Evolutionary conservation across 2,888 invertebrate genomes (phyloP), one percentile per base, ranked within the genome.

Genomic region (Agrochola macilenta): DNA sequence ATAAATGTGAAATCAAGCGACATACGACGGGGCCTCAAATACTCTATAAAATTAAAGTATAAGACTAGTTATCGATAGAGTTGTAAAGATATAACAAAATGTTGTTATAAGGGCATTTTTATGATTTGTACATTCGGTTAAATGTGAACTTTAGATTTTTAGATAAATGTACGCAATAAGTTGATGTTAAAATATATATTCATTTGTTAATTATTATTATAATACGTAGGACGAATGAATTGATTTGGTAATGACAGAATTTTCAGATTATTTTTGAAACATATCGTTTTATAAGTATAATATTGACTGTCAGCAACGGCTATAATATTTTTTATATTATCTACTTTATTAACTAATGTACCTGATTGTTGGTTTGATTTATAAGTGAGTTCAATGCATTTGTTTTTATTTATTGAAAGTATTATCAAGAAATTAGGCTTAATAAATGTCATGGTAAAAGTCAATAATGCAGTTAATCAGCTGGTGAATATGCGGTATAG

Each of bases 321-420:
- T 76, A 76, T 88, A 88, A 88, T 78, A 23, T 35, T 76, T 76
- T 74, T 79, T 78, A 79, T 79, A 73, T 66, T 78, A 75, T 74
- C 17, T 80, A 83, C 76, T 78, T 81, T 86, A 63, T 81, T 84
- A 63, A 83, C 78, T 70, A 76, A 79, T 75, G 88, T 88, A 88
- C 88, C 89, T 88, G 88, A 88, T 85, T 81, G 85, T 89, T 88
- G 83, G 66, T 76, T 88, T 79, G 20, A 30, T 85, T 78, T 78
- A 64, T 83, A 82, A 76, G 78, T 85, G 20, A 81, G 69, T 76
- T 79, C 76, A 73, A 72, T 69, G 63, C 64, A 79, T 86, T 81
- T 70, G 58, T 74, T 85, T 79, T 83, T 61, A 64, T 78, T 83
- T 26, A 70, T 81, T 79, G 58, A 68, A 68, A 46, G 74, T 68